phyloP scores from a whole-genome alignment of 1,140 invertebrate genomes.

The Drosophila obscura region DNA sequence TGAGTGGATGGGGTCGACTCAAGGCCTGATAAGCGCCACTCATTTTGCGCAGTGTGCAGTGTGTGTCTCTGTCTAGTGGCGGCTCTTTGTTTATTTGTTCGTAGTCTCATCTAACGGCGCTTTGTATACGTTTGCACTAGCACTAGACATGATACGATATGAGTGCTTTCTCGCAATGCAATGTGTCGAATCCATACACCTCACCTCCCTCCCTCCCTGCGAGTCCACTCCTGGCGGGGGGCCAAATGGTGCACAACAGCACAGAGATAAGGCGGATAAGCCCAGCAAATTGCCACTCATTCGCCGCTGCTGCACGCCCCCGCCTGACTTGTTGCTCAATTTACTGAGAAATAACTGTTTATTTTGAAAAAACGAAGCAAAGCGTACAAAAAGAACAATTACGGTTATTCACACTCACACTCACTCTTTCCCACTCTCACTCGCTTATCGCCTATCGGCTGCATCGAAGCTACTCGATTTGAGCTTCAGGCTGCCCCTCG shows the following conservation, averaged over 20 bases:
- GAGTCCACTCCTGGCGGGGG: slow-evolving; percentile 1
- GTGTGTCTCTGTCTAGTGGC: too few relatives aligned
- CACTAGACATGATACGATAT: too few relatives aligned
- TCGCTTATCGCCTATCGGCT: slow-evolving; percentile 54
- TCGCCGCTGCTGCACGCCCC: too few relatives aligned
- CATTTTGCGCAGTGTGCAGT: too few relatives aligned
- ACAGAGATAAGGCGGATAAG: slow-evolving; percentile 19
- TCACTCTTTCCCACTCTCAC: background rate
- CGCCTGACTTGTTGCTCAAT: slow-evolving; percentile 35
- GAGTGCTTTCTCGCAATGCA: too few relatives aligned
- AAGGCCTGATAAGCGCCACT: too few relatives aligned
- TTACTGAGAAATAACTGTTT: slow-evolving; percentile 17
- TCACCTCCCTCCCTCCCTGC: too few relatives aligned
- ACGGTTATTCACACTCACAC: background rate
- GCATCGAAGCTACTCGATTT: slow-evolving; percentile 71
- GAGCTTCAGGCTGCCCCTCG: slow-evolving; percentile 85
- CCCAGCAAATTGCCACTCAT: slow-evolving; percentile 4
- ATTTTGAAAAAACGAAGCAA: slow-evolving; percentile 38
- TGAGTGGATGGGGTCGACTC: slow-evolving; percentile 1
- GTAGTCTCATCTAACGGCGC: too few relatives aligned
- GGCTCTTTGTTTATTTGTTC: too few relatives aligned
- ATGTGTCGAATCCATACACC: too few relatives aligned
- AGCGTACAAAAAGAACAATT: slow-evolving; percentile 32
- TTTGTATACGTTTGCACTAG: too few relatives aligned
- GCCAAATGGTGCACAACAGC: slow-evolving; percentile 20